phyloP scores from a whole-genome alignment of 2,888 invertebrate genomes.

The Acrocyrtus sp. region DNA sequence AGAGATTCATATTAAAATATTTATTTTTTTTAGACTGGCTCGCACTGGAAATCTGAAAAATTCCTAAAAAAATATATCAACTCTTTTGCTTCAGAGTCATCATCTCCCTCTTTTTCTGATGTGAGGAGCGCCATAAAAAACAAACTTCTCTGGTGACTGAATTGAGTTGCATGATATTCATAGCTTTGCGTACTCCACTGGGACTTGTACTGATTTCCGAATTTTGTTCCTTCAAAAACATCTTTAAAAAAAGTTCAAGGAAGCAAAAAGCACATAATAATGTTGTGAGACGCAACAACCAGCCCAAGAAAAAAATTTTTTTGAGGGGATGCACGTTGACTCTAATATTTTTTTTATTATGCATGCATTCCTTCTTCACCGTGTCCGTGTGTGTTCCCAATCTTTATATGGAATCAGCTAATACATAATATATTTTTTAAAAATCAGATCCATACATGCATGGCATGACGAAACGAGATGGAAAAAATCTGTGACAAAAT shows the following conservation, averaged over 20 bases:
- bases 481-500: conserved; percentile 11
- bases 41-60: conserved; percentile 7
- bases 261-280: not conserved
- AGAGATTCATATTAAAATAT: conserved; percentile 7
- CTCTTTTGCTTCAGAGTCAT: not conserved
- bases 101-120: not conserved
- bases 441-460: not conserved
- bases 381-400: conserved; percentile 10
- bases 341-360: conserved; percentile 10
- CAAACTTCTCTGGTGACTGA: not conserved
- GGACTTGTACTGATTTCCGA: conserved; percentile 28
- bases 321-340: not conserved
- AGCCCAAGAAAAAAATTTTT: too few species aligned
- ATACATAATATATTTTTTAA: not conserved
- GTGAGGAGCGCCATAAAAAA: too few species aligned
- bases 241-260: too few species aligned
- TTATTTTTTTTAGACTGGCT: conserved; percentile 3
- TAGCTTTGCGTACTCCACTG: conserved; percentile 28
- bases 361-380: conserved; percentile 5
- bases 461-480: conserved; percentile 9
- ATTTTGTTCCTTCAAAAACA: too few species aligned
- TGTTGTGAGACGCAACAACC: too few species aligned
- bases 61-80: too few species aligned
- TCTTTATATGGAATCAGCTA: not conserved
- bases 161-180: too few species aligned